These are phyloP conservation scores for Bhutanitis thaidina DNA, from an alignment of 2,888 invertebrate species.

Conservation along the genomic window DNA sequence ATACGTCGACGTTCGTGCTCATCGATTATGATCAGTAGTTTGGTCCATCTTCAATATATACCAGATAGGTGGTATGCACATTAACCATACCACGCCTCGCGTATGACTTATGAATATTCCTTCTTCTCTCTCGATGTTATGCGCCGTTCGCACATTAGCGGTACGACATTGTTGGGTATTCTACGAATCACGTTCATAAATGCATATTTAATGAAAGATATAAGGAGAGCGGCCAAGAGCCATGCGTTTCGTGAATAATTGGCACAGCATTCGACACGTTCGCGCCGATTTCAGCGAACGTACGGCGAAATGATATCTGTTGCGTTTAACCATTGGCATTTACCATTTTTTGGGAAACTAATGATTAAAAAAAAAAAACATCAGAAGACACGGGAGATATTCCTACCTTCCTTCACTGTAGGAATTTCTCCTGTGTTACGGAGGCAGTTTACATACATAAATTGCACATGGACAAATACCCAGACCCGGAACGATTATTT, in stretches of 20 bases:
- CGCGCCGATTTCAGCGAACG: neutral
- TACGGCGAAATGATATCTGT: neutral
- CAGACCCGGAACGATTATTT: too few species aligned
- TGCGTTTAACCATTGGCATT: neutral
- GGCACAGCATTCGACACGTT: neutral
- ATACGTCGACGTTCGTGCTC: too few species aligned
- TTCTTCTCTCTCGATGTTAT: neutral
- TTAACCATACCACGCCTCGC: neutral
- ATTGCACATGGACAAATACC: too few species aligned
- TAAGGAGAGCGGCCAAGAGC: slow-evolving; percentile 1
- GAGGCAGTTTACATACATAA: too few species aligned
- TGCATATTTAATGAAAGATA: slow-evolving; percentile 6
- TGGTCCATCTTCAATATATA: too few species aligned
- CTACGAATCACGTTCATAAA: slow-evolving; percentile 3
- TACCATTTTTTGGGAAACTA: too few species aligned
- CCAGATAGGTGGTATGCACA: neutral
- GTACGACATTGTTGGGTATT: slow-evolving; percentile 5
- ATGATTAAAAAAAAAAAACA: too few species aligned
- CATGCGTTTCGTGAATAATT: slow-evolving; percentile 1
- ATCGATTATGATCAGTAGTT: too few species aligned
- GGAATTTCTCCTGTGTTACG: too few species aligned
- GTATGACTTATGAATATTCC: neutral
- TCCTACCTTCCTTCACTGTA: too few species aligned
- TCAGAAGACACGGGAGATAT: too few species aligned
- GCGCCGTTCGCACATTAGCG: neutral